These are phyloP conservation scores for Python bivittatus DNA, from an alignment of 2,113 vertebrate genomes.

Conservation along the genomic window DNA sequence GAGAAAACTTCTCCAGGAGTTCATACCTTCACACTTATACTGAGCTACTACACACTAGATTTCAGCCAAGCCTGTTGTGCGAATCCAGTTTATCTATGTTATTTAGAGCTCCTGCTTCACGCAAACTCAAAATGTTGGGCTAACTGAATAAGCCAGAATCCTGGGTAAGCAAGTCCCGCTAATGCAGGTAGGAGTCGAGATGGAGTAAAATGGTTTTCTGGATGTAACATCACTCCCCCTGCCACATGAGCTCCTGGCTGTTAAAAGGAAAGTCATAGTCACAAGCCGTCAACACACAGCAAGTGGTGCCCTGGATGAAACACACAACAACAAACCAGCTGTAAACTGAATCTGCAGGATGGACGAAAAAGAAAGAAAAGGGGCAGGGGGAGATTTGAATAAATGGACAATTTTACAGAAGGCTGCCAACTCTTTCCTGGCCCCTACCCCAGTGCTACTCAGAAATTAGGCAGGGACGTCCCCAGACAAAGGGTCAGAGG, in stretches of 20 bases:
- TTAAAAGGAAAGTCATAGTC: neutral
- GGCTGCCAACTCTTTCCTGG: neutral
- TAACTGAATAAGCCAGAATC: neutral
- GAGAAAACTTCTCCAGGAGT: neutral
- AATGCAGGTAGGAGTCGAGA: neutral
- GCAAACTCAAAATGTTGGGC: neutral
- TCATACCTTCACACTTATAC: neutral
- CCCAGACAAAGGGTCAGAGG: neutral
- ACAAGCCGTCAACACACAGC: neutral
- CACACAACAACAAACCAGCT: neutral
- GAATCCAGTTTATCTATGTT: neutral
- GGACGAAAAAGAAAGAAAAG: neutral
- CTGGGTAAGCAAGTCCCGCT: no score
- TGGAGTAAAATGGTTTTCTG: neutral
- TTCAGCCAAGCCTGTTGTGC: neutral
- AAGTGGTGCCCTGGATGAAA: neutral
- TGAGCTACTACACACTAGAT: neutral
- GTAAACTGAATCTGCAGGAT: neutral
- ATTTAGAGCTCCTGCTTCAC: neutral
- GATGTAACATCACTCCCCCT: no score
- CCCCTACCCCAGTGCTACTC: no score
- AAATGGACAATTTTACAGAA: neutral
- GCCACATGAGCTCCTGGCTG: neutral
- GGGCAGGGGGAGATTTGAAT: neutral
- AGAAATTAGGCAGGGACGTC: neutral